Evolutionary conservation across 2,113 vertebrate species (phyloP).

Genomic region (Rhizomys pruinosus): DNA sequence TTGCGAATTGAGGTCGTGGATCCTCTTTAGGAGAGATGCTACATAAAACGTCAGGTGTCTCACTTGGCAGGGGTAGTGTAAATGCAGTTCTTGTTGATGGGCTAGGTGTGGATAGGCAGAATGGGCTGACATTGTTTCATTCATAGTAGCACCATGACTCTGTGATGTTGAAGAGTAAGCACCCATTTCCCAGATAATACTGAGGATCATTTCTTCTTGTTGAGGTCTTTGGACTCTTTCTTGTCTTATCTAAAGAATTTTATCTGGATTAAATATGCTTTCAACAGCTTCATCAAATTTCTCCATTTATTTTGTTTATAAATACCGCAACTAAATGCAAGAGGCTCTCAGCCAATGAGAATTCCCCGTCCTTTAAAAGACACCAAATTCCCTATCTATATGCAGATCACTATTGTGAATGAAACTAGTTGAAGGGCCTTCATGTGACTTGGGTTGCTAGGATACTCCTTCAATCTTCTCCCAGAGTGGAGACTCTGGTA

Average conservation of each 20-base stretch:
- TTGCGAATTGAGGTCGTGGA: not conserved
- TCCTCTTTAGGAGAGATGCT: not conserved
- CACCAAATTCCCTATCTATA: not conserved
- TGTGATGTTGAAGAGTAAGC: not conserved
- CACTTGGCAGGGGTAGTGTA: not conserved
- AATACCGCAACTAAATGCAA: not conserved
- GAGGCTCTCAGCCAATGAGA: not conserved
- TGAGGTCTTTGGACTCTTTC: not conserved
- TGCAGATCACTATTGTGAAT: not conserved
- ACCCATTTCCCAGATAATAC: not conserved
- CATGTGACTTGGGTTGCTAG: constrained; percentile 33
- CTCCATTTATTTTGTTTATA: constrained; percentile 12
- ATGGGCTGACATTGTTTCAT: not conserved
- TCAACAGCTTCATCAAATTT: not conserved
- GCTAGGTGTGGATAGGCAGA: fast-evolving
- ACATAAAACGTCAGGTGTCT: not conserved
- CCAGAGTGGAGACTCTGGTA: not conserved
- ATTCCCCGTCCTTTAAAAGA: not conserved
- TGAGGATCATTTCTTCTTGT: not conserved
- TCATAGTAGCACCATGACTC: too few relatives aligned
- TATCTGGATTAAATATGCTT: not conserved
- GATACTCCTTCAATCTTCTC: not conserved
- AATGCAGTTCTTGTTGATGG: not conserved
- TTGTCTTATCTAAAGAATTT: constrained; percentile 16
- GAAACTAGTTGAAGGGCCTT: not conserved